Evolutionary conservation across 2,797 vertebrate genomes (phyloP), one percentile per base, ranked within the genome.

Genomic region (Glossophaga mutica): DNA sequence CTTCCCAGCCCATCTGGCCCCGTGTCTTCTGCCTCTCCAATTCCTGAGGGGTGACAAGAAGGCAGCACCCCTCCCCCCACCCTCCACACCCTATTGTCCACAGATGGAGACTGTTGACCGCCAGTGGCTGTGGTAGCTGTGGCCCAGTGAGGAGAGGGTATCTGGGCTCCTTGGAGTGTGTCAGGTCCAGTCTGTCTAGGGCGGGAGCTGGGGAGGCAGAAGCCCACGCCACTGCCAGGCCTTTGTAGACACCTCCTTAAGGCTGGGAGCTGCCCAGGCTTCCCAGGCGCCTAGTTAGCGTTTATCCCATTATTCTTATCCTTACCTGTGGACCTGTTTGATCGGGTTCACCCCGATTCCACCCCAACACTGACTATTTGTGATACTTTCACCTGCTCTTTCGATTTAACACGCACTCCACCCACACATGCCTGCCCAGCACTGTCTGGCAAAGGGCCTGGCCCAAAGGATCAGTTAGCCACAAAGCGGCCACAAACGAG

Each of bases 61-160:
- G 74, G 74, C 62, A 78, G 67, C 68, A 24, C 26, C 32, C 6
- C 21, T 24, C 0, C 78, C 73, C 68, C 42, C 6, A 7, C n/a
- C 32, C 74, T 59, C 62, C 34, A 18, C 29, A 50, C n/a, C 32
- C 73, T 52, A 11, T 8, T 48, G 44, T 76, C 59, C 74, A 59
- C 3, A 0, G 57, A 39, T 6, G 2, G 32, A 95, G 39, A 68
- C 26, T 8, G n/a, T 77, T 82, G 91, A 70, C 96, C 86, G 67
- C 91, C 95, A 95, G 94, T 74, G 87, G 87, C 84, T 78, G 19
- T 39, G 55, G 88, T 50, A 0, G 34, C 52, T 89, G 87, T 34
- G 37, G 50, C 50, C 79, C 42, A 26, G 46, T 79, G 39, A 93
- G 39, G 55, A 86, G 62, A 74, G 24, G 37, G 6, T 48, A 37